Evolutionary conservation across 2,113 vertebrate genomes (phyloP), one percentile per base, ranked within the genome.

Genomic region (Hippotragus niger): DNA sequence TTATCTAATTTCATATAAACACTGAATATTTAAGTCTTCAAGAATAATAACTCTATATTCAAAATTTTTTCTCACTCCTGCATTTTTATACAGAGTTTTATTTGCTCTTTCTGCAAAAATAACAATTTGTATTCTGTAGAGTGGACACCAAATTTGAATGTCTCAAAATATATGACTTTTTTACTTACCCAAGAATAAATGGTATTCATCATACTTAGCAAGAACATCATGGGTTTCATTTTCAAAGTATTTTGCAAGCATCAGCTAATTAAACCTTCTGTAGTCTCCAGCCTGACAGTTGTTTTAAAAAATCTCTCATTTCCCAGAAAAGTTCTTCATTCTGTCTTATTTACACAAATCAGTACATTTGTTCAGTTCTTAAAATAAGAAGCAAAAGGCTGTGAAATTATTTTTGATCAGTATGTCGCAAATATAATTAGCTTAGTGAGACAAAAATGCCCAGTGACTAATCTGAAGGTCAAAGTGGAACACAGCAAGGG

Each of bases 91-190:
- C 45, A 76, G 45, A 88, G 23, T 80, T 93, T 91, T 58, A 82
- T 83, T 95, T 96, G 81, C 25, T 80, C 50, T 89, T 88, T 94
- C 81, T 81, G 57, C 43, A 93, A 91, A 95, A 87, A 80, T 40
- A 87, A 71, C 9, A 57, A 84, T 88, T 67, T 93, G 36, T 50
- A 52, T 85, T 97, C 94, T 95, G n/a, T 97, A 95, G 58, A 33
- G 10, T 78, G 16, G 57, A 90, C 27, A 58, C 57, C 19, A 88
- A 57, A 80, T 87, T 57, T 60, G 27, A 95, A 92, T 87, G 14
- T 80, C 97, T 98, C 84, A 64, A 96, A 97, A 97, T 88, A 97
- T 82, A 81, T 58, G 80, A 43, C 43, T 90, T 96, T 92, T 92
- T 92, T 87, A 53, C 53, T 88, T 85, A 81, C 40, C 92, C 90